Evolutionary conservation across 2,888 invertebrate genomes (phyloP), one percentile per base, ranked within the genome.

Genomic region (Diarsia brunnea): DNA sequence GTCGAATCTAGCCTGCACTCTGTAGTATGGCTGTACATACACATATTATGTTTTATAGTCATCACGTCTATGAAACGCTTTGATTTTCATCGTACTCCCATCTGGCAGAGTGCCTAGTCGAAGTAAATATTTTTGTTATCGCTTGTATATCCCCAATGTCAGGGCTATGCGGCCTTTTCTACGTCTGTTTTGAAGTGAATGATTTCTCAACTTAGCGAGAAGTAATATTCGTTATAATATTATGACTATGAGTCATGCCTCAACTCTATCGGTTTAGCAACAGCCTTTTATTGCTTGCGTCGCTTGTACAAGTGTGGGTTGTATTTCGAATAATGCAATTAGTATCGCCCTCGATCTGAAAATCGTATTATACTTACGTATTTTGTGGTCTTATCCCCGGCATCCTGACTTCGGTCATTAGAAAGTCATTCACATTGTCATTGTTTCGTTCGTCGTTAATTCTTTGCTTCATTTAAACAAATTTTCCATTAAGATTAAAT

Each of bases 101-200:
- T 81, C 80, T 90, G 90, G 90, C 90, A 87, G 69, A 64, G 77
- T 87, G 90, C 90, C 90, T 82, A 89, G 79, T 84, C 79, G 81
- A 81, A 76, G 84, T 86, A 85, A 89, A 84, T 81, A 84, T 80
- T 84, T 85, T 89, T 87, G 80, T 87, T 87, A 84, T 84, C 82
- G 81, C 67, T 75, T 77, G 77, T 84, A 43, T 53, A 81, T 88
- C 73, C 70, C 81, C 90, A 91, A 88, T 89, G 91, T 89, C 91
- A 91, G 49, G 90, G 90, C 49, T 87, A 78, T 69, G 49, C 47
- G 69, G 65, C 43, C 71, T 72, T 72, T 69, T 79, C 69, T 75
- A 71, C 68, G 47, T 58, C 27, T 72, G 60, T 49, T 55, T 70
- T 75, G 69, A 79, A 81, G 53, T 38, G 81, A 82, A 78, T 76